Evolutionary conservation across 2,888 invertebrate species (phyloP).

Genomic region (Rotaria macrura): DNA sequence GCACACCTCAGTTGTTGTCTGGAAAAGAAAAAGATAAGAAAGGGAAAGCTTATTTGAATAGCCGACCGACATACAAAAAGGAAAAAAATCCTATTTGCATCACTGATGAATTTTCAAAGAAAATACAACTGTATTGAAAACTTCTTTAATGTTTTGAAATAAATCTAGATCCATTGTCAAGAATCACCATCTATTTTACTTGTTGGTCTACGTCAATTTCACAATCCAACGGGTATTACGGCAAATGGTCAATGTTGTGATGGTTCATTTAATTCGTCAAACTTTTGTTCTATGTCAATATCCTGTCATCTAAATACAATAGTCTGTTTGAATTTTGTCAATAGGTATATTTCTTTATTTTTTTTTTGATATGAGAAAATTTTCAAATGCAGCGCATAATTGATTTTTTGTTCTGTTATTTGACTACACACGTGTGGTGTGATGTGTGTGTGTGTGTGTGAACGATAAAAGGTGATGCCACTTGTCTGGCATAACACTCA

Average conservation of each 20-base stretch:
- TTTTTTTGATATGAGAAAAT: background rate
- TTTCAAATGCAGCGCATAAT: background rate
- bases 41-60: background rate
- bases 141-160: no score
- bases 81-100: background rate
- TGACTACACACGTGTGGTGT: background rate
- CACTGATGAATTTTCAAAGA: background rate
- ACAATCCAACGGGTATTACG: background rate
- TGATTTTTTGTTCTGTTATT: conserved; percentile 17
- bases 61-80: background rate
- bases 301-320: conserved; percentile 5
- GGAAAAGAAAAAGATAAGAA: background rate
- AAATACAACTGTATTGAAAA: no score
- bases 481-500: conserved; percentile 6
- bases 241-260: conserved; percentile 10
- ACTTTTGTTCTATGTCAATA: background rate
- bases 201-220: conserved; percentile 7
- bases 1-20: background rate
- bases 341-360: background rate
- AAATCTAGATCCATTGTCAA: background rate
- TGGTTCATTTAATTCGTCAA: background rate
- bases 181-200: conserved; percentile 10
- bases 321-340: background rate
- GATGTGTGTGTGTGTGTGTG: background rate
- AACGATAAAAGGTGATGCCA: conserved; percentile 1